Conservation (phyloP, 2,797 vertebrate species). For the Tadarida brasiliensis region DNA sequence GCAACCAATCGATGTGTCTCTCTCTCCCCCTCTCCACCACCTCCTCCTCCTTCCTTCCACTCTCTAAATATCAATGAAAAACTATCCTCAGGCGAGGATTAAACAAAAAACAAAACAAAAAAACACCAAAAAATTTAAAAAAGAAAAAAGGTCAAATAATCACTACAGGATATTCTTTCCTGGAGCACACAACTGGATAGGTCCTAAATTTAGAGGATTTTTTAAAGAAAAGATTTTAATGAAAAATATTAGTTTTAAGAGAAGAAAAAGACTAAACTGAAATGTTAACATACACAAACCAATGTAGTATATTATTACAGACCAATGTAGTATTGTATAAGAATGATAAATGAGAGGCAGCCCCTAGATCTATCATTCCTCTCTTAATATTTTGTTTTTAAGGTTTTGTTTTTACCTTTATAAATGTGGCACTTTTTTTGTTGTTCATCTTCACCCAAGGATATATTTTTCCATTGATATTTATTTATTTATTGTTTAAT, state of each 20-base stretch:
- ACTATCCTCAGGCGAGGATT: no score
- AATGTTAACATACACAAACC: not conserved
- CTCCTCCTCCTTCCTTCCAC: no score
- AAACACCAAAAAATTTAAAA: no score
- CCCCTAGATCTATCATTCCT: not conserved
- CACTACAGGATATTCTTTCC: not conserved
- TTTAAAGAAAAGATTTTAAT: not conserved
- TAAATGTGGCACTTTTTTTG: not conserved
- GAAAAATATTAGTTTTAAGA: conserved; percentile 2
- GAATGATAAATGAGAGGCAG: not conserved
- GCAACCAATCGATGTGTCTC: no score
- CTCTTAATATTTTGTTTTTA: conserved; percentile 3
- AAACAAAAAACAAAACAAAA: no score
- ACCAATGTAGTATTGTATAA: not conserved
- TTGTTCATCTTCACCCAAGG: no score
- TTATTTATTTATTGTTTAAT: no score
- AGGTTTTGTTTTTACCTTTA: conserved; percentile 28
- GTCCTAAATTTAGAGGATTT: not conserved
- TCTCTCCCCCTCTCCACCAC: no score
- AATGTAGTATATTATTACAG: not conserved
- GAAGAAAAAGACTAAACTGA: not conserved
- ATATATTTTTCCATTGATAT: no score
- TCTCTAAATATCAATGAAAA: no score
- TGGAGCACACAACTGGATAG: not conserved
- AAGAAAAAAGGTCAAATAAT: not conserved